Conservation (phyloP, 2,797 vertebrate genomes). For the Mallotus villosus region DNA sequence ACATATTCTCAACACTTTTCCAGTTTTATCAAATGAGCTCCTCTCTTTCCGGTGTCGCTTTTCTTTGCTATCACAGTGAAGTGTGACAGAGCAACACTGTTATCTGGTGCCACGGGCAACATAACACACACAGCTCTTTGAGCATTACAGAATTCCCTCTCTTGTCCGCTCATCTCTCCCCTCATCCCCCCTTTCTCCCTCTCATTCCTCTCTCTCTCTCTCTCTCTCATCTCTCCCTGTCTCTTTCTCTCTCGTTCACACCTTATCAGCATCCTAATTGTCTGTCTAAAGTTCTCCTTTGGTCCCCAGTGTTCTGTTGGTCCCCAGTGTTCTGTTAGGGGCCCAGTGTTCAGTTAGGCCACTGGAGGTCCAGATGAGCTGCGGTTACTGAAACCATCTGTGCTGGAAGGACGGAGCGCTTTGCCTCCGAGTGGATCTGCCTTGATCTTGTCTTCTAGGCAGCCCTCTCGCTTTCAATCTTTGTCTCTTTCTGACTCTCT, state of each 20-base stretch:
- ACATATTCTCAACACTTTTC: background rate
- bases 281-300: constrained; percentile 20
- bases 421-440: background rate
- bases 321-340: too few species aligned
- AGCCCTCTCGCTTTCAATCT: background rate
- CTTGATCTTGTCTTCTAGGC: background rate
- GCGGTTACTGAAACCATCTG: too few species aligned
- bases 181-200: background rate
- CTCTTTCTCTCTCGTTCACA: background rate
- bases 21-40: background rate
- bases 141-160: background rate
- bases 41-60: background rate
- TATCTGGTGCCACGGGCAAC: background rate
- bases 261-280: background rate
- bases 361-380: too few species aligned
- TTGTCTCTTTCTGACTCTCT: constrained; percentile 2
- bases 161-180: background rate
- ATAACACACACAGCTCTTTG: background rate
- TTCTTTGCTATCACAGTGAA: background rate
- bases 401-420: background rate
- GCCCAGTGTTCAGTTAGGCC: too few species aligned
- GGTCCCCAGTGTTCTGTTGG: too few species aligned
- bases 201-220: constrained; percentile 39
- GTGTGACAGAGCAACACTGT: background rate
- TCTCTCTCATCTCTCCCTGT: constrained; percentile 18